Conservation (phyloP, 2,113 vertebrate genomes). For the Erpornis zantholeuca region DNA sequence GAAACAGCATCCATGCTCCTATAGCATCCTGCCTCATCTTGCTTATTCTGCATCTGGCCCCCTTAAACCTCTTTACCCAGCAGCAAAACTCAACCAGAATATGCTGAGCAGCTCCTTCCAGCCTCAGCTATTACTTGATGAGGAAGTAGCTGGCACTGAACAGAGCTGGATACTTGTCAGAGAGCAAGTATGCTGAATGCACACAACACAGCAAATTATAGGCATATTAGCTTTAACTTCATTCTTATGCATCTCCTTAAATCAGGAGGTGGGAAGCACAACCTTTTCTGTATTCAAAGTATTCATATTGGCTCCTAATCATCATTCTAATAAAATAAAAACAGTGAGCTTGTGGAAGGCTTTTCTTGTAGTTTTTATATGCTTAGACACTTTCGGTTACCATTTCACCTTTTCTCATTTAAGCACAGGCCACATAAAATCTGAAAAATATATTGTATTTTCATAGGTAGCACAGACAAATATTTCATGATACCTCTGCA, state of each 20-base stretch:
- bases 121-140: neutral
- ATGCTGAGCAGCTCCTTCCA: neutral
- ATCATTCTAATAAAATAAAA: neutral
- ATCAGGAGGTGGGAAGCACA: neutral
- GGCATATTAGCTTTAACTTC: slow-evolving; percentile 10
- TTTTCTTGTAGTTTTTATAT: neutral
- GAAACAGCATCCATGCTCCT: neutral
- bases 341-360: neutral
- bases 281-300: neutral
- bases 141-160: slow-evolving; percentile 20
- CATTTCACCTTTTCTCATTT: neutral
- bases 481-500: neutral
- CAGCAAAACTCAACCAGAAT: neutral
- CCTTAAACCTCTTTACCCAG: neutral
- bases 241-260: neutral
- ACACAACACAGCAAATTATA: neutral
- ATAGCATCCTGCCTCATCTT: neutral
- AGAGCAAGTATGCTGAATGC: neutral
- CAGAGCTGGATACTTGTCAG: neutral
- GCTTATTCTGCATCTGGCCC: neutral
- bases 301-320: neutral
- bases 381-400: neutral
- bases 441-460: neutral
- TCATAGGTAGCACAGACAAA: neutral
- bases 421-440: neutral